Conservation (phyloP, 1,140 invertebrate species). For the Brachionus rubens region DNA sequence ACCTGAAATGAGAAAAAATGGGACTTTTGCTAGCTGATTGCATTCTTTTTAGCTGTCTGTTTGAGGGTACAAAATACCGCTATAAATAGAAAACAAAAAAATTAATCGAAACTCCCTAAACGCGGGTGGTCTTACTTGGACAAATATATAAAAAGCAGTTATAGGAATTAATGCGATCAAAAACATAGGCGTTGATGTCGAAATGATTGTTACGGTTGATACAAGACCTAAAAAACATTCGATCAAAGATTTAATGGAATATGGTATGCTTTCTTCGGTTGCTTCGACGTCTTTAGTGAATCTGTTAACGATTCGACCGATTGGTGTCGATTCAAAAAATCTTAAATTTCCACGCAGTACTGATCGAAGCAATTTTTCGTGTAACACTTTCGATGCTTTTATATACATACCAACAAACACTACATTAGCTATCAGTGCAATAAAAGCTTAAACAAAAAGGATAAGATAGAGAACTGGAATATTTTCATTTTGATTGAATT, state of each 20-base stretch:
- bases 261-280: constrained; percentile 61
- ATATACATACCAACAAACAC: constrained; percentile 37
- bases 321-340: constrained; percentile 75
- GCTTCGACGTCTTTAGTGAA: constrained; percentile 64
- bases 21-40: constrained; percentile 92
- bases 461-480: neutral
- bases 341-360: constrained; percentile 68
- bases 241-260: constrained; percentile 41
- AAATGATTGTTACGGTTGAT: constrained; percentile 46
- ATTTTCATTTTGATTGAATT: neutral
- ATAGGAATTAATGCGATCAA: constrained; percentile 35
- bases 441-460: neutral
- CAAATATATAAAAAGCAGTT: constrained; percentile 31
- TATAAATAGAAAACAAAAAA: constrained; percentile 25
- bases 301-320: constrained; percentile 74
- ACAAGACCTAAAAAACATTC: neutral
- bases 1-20: constrained; percentile 89
- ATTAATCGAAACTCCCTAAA: no score
- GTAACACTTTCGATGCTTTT: constrained; percentile 3
- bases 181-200: constrained; percentile 36
- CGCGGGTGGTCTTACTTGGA: constrained; percentile 33
- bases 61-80: constrained; percentile 76
- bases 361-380: constrained; percentile 19
- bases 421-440: constrained; percentile 1
- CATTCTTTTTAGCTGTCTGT: constrained; percentile 85